Base-by-base conservation (phyloP, 2,797 vertebrate species). In the Platalea minor region DNA sequence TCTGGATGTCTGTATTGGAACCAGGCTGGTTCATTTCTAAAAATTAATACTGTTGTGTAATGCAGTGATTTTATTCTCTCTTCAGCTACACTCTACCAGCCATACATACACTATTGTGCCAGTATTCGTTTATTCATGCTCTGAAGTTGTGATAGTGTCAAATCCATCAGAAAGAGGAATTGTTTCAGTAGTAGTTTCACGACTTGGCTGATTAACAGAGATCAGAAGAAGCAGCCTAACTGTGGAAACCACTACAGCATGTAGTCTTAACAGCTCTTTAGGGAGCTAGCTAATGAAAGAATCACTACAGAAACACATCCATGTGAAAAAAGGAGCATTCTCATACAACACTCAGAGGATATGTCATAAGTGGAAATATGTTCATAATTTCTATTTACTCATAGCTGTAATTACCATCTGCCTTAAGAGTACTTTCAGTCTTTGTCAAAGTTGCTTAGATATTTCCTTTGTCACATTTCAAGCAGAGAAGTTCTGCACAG, bases 271-370 rank as follows among this genome's bases (percentile, higher is more conserved):
- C 96, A 97, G 96, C 97, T 96, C 98, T 98, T 98, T 85, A 89
- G 97, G 97, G 98, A 98, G 93, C 79, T 97, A 94, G 96, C 97
- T 98, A 98, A 98, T 98, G 96, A 98, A 97, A 96, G 97, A 97
- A 97, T 97, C 96, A 90, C 97, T 96, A 92, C 92, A 96, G 96
- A 98, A 97, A 97, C 94, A 97, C 84, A 96, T 91, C 81, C 84
- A 48, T 95, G 76, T 94, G 73, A 96, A 95, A 94, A 95, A 94
- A 95, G 87, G 80, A 96, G 79, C 80, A 84, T 97, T 96, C 95
- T 95, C 70, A 60, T 96, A 87, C 96, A 97, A 96, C 91, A 97
- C 89, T 95, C 86, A 51, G 88, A 97, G 95, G 92, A 95, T 92
- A 74, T 96, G 95, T 97, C 93, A 85, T 91, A 79, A 93, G 90